These are phyloP conservation scores for Dasyprocta punctata DNA, from an alignment of 2,113 vertebrate genomes.

Conservation along the genomic window DNA sequence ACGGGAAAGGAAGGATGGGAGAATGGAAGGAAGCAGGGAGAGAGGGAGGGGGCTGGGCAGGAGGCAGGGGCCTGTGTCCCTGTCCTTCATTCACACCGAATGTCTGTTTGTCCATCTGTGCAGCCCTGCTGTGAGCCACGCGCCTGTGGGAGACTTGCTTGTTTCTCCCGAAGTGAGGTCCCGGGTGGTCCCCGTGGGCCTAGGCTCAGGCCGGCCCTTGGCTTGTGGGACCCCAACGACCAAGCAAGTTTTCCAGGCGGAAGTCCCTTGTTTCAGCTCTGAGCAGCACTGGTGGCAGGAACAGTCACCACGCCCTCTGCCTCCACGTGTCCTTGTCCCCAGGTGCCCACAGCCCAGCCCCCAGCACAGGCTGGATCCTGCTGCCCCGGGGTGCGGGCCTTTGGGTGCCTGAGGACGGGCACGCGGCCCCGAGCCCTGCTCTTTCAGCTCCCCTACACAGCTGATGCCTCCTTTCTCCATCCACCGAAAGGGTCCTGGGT, in stretches of 20 bases:
- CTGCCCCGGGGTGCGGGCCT: neutral
- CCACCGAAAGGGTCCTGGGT: neutral
- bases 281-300: neutral
- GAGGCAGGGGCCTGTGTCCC: neutral
- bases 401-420: neutral
- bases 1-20: neutral
- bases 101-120: no score
- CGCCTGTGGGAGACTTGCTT: no score
- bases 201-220: neutral
- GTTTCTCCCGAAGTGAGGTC: neutral
- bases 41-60: neutral
- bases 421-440: neutral
- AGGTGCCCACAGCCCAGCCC: no score
- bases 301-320: accelerated
- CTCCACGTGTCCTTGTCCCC: neutral
- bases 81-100: neutral
- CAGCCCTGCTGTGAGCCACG: accelerated
- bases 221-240: neutral
- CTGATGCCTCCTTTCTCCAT: neutral
- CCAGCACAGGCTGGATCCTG: neutral
- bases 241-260: accelerated
- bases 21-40: no score
- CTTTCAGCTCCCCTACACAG: neutral
- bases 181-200: neutral
- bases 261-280: no score